Base-by-base conservation (phyloP, 2,113 vertebrate genomes). In the Ochotona princeps region DNA sequence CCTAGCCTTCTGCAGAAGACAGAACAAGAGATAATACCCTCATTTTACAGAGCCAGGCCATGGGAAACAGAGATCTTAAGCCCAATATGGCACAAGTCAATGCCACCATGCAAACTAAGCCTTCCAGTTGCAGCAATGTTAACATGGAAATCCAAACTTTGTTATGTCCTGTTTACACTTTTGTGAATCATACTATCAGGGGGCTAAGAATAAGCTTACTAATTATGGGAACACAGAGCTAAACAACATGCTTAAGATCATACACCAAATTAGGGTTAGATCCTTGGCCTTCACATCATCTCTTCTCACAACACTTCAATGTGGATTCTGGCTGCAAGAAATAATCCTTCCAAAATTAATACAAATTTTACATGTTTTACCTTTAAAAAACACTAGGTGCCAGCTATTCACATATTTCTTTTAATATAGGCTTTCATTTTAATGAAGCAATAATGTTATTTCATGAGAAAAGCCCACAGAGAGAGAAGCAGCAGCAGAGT, bases 361-460 rank as follows among this genome's bases (percentile, higher is more conserved):
- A 76, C 54, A 57, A 73, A 20, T 8, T 47, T 69, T 44, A 6
- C 54, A 83, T 35, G 5, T 11, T 72, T n/a, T 32, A 38, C 61
- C 47, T 32, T 90, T 70, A 57, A 83, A 83, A 92, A 86, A 87
- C 26, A 87, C 30, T 61, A 65, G 78, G 54, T 76, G 47, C 28
- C 60, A 66, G 65, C 32, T 70, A 70, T 26, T 75, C 63, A 23
- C 0, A 23, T 21, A 25, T 65, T 91, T 73, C 65, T 65, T 90
- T 90, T 23, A 49, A 83, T 28, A 28, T 0, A 47, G 44, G 15
- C 10, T 15, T 91, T 89, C 75, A 44, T n/a, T 84, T 28, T 69
- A 66, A 54, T 28, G 63, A 92, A 78, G 49, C 80, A 73, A 35
- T 49, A 47, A 63, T 7, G 32, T 69, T 66, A 89, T 57, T 65